Evolutionary conservation across 2,888 invertebrate species (phyloP).

Genomic region (Parapristionchus giblindavisi): DNA sequence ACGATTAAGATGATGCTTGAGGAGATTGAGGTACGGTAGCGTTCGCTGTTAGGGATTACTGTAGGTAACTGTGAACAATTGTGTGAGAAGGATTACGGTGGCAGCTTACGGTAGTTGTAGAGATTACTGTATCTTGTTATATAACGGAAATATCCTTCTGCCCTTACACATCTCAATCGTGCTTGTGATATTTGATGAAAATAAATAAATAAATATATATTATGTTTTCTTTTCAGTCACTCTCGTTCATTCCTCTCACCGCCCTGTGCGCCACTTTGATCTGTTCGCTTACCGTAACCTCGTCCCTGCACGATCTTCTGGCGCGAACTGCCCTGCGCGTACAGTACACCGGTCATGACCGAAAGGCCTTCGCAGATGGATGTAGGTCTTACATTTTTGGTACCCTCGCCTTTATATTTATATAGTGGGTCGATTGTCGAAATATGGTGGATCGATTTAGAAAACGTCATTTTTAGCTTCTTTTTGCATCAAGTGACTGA

Average conservation of each 20-base stretch:
- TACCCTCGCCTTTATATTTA: too few species aligned
- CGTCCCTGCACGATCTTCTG: constrained; percentile 10
- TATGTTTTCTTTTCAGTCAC: too few species aligned
- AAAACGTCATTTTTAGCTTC: too few species aligned
- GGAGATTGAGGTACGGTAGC: constrained; percentile 28
- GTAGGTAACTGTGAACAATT: neutral
- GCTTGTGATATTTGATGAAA: neutral
- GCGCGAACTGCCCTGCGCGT: constrained; percentile 1
- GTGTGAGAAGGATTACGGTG: neutral
- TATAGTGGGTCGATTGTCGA: too few species aligned
- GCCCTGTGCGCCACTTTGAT: neutral
- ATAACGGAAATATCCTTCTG: neutral
- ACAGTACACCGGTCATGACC: neutral
- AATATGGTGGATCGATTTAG: too few species aligned
- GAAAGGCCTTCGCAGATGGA: neutral
- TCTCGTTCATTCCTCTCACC: constrained; percentile 6
- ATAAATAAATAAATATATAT: neutral
- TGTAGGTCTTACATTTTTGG: constrained; percentile 27
- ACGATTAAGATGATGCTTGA: constrained; percentile 11
- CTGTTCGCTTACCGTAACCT: neutral
- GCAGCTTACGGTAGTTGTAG: neutral
- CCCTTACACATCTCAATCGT: neutral
- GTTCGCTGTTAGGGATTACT: neutral
- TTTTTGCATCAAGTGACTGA: too few species aligned
- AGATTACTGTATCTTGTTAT: neutral